Percentiles rank a stretch among this genome's conserved stretches.
Evolutionary conservation across 2,113 vertebrate genomes (phyloP).

Genomic region (Neotragus moschatus): DNA sequence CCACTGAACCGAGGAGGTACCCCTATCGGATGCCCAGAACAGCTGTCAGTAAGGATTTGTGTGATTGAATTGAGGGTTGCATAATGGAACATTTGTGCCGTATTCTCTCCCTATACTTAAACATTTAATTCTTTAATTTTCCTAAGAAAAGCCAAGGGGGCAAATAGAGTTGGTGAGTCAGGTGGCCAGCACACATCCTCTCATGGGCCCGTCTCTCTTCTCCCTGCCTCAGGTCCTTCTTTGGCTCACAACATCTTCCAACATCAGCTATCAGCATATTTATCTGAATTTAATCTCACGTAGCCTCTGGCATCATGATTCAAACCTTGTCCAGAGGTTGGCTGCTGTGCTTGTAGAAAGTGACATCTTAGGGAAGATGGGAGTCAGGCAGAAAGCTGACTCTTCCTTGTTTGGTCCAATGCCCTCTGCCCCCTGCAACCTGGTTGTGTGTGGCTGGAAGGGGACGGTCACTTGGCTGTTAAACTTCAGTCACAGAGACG

Average conservation of each 20-base stretch:
- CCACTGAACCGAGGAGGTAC: background rate
- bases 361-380: background rate
- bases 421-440: accelerated
- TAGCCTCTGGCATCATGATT: no score
- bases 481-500: background rate
- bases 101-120: background rate
- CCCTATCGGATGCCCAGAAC: no score
- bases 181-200: background rate
- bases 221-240: background rate
- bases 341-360: background rate
- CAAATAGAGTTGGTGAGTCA: background rate
- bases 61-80: background rate
- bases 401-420: background rate
- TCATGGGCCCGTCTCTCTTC: accelerated
- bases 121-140: background rate
- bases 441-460: background rate
- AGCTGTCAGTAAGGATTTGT: background rate
- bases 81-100: no score
- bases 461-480: background rate
- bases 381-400: background rate
- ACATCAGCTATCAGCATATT: background rate
- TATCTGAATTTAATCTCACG: background rate
- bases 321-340: background rate
- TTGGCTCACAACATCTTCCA: background rate
- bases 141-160: background rate